Base-by-base conservation (phyloP, 1,140 invertebrate species). In the Trichomalopsis sarcophagae region DNA sequence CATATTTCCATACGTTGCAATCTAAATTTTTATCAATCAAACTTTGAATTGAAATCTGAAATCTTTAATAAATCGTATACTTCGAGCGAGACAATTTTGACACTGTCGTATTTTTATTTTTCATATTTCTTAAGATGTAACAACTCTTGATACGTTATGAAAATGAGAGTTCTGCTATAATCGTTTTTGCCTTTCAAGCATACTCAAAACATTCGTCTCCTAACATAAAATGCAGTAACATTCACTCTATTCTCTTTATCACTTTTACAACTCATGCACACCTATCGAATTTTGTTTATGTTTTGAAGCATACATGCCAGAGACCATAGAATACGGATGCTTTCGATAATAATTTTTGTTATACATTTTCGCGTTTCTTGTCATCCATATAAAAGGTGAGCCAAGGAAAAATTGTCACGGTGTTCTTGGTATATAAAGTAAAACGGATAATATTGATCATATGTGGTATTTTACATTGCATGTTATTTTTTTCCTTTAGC, bases 391-490 rank as follows among this genome's bases (percentile, higher is more conserved):
- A 86, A 89, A 89, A 87, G 84, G 68, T 84, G 79, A 87, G 80
- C 86, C 84, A 84, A 90, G 84, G 89, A 90, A 90, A 90, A 89
- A 86, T 74, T 84, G 84, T 87, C 86, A 88, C 87, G 88, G 80
- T 88, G 75, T 87, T 87, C 36, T 87, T 88, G 87, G 81, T 89
- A 87, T 87, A 85, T 89, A 89, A 91, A 88, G 83, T 89, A 89
- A 89, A 89, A 89, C 86, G 87, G 84, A 88, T 89, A 88, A 87
- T 90, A 90, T 89, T 88, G 81, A 90, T 90, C 88, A 88, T 88
- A 90, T 82, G 85, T 91, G 84, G 84, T 91, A 91, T 91, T 89
- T 85, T 92, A 92, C 89, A 91, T 89, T 88, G 87, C 89, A 89
- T 91, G 87, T 87, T 86, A 84, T 40, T 87, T 88, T 82, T 84